Percentiles rank a stretch among this genome's conserved stretches.
phyloP scores from a whole-genome alignment of 2,888 invertebrate species.

The Drosophila algonquin region DNA sequence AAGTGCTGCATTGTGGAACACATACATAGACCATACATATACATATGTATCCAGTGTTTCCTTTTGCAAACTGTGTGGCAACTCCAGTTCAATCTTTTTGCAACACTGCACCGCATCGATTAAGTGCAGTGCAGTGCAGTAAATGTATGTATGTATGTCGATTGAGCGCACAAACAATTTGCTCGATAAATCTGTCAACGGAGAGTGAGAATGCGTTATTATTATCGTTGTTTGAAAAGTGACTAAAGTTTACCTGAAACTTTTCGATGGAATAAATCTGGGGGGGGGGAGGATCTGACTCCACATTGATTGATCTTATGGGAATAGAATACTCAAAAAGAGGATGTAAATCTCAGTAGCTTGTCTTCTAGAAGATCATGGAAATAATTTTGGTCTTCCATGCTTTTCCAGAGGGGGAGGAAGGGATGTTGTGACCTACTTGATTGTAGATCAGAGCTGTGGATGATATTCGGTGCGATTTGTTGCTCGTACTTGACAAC shows the following conservation, averaged over 20 bases:
- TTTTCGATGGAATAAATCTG: not conserved
- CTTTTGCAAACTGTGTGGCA: not conserved
- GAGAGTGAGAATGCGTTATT: not conserved
- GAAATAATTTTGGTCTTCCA: not conserved
- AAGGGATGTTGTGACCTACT: constrained; percentile 10
- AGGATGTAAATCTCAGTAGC: not conserved
- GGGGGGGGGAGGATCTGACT: too few species aligned
- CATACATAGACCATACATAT: not conserved
- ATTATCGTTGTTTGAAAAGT: too few species aligned
- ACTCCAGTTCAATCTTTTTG: not conserved
- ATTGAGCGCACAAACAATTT: not conserved
- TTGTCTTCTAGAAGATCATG: not conserved
- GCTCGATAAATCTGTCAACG: not conserved
- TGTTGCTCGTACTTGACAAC: constrained; percentile 7
- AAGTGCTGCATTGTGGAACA: not conserved
- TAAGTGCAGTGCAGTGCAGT: not conserved
- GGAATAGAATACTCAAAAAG: not conserved
- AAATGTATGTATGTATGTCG: too few species aligned
- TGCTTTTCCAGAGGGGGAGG: too few species aligned
- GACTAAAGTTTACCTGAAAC: not conserved
- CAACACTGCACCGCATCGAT: not conserved
- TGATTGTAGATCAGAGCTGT: constrained; percentile 11
- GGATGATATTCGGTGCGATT: constrained; percentile 1
- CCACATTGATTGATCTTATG: not conserved
- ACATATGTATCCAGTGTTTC: not conserved